Conservation (phyloP, 2,113 vertebrate genomes). For the Oxyruncus cristatus region DNA sequence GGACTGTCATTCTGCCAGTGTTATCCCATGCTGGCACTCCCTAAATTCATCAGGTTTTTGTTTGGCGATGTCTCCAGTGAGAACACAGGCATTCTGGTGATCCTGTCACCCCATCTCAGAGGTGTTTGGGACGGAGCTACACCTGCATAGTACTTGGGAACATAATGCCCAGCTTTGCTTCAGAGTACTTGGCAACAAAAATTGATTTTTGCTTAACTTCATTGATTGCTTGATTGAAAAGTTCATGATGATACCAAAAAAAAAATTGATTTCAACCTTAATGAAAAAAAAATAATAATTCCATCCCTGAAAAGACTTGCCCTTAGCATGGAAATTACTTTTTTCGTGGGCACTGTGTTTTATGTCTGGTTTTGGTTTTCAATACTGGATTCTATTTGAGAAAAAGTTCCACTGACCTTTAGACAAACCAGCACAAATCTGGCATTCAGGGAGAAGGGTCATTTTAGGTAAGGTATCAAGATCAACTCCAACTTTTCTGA, state of each 20-base stretch:
- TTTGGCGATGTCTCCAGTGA: no score
- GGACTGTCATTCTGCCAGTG: background rate
- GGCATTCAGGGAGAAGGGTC: background rate
- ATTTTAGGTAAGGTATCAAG: background rate
- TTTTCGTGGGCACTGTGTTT: background rate
- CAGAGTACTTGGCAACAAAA: background rate
- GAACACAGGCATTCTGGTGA: background rate
- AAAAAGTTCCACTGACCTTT: background rate
- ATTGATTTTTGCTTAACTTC: background rate
- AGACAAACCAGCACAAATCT: background rate
- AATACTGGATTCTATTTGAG: background rate
- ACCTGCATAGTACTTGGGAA: fast-evolving
- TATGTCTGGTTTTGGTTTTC: background rate
- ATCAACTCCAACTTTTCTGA: background rate
- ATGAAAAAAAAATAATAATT: background rate
- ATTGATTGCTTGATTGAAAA: background rate
- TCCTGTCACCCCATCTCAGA: background rate
- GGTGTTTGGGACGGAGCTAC: background rate
- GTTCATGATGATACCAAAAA: background rate
- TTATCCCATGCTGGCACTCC: background rate
- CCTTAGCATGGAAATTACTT: background rate
- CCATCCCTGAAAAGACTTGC: background rate
- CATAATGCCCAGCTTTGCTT: background rate
- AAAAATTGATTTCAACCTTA: background rate
- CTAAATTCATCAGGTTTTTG: background rate